phyloP scores from a whole-genome alignment of 2,797 vertebrate species.

The Hozukius guyotensis region DNA sequence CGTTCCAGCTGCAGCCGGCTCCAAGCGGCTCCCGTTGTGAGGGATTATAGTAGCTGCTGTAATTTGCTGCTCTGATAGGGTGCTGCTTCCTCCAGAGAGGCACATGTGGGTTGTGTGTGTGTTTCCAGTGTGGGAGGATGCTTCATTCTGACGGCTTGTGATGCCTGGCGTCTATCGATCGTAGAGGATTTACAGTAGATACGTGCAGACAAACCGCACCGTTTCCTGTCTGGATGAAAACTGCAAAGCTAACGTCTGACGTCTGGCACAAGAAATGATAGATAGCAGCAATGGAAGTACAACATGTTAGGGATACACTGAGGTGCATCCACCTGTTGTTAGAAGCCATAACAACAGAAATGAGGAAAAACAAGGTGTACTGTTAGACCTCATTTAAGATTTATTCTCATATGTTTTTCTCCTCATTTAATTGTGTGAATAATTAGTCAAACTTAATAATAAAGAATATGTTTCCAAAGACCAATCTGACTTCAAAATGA shows the following conservation, averaged over 20 bases:
- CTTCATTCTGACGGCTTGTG: conserved; percentile 9
- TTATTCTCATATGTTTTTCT: not conserved
- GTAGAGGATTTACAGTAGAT: not conserved
- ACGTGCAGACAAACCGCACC: not conserved
- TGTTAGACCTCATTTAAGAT: too few relatives aligned
- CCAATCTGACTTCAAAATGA: not conserved
- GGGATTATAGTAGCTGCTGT: conserved; percentile 15
- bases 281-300: not conserved
- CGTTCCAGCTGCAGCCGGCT: not conserved
- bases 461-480: not conserved
- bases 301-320: not conserved
- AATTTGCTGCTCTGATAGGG: conserved; percentile 15
- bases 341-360: not conserved
- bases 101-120: conserved; percentile 15
- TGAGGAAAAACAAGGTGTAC: not conserved
- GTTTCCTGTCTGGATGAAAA: conserved; percentile 17
- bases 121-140: conserved; percentile 1
- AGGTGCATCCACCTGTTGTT: not conserved
- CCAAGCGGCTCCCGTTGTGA: not conserved
- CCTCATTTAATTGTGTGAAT: not conserved
- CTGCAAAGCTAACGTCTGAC: not conserved
- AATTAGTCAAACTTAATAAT: not conserved
- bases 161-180: conserved; percentile 14
- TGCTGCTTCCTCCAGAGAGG: conserved; percentile 17
- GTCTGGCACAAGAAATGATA: not conserved